Evolutionary conservation across 2,888 invertebrate species (phyloP).

Genomic region (Embidobia sp.): DNA sequence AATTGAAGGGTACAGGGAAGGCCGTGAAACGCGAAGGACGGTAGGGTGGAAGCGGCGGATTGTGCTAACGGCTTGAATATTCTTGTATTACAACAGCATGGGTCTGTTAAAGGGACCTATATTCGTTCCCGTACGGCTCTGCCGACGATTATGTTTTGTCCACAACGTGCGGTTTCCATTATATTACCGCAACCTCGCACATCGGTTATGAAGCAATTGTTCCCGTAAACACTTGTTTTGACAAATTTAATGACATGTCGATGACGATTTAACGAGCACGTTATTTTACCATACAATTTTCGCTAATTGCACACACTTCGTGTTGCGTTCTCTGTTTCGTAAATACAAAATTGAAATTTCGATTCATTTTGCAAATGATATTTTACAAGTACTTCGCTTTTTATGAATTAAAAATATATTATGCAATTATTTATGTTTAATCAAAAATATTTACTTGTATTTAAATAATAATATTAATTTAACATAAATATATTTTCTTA

Average conservation of each 20-base stretch:
- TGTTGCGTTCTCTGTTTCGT: too few relatives aligned
- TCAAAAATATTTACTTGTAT: too few relatives aligned
- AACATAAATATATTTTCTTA: too few relatives aligned
- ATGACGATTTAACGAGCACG: conserved; percentile 10
- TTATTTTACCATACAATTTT: not conserved
- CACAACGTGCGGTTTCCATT: conserved; percentile 3
- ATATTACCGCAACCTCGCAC: not conserved
- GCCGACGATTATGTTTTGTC: conserved; percentile 25
- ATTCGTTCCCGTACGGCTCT: conserved; percentile 60
- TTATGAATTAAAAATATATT: too few relatives aligned
- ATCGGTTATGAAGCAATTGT: not conserved
- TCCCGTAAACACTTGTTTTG: conserved; percentile 12
- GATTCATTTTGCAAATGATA: too few relatives aligned
- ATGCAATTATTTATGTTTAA: too few relatives aligned
- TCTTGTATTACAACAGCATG: conserved; percentile 74
- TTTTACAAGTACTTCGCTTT: too few relatives aligned
- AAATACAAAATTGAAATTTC: too few relatives aligned
- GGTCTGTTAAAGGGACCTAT: conserved; percentile 77
- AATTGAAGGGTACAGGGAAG: too few relatives aligned
- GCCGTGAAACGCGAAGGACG: conserved; percentile 9
- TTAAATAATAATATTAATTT: too few relatives aligned
- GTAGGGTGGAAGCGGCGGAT: conserved; percentile 65
- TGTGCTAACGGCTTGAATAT: conserved; percentile 79
- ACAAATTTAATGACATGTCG: conserved; percentile 28
- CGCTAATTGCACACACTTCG: not conserved